Evolutionary conservation across 2,797 vertebrate species (phyloP).

Genomic region (Pseudomugil tenellus): DNA sequence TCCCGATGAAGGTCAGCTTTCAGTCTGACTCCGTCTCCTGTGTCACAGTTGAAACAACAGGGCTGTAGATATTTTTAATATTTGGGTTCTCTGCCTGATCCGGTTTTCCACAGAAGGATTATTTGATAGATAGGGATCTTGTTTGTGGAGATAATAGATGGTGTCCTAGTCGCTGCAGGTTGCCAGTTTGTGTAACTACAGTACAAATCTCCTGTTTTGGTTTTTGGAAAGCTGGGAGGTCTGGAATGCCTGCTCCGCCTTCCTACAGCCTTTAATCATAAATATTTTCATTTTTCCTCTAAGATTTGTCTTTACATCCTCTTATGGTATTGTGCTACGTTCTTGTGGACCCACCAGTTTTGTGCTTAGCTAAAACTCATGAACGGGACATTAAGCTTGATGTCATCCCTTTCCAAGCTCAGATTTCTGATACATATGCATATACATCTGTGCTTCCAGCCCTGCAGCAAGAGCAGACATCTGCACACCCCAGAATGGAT

Average conservation of each 20-base stretch:
- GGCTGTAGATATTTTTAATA: slow-evolving; percentile 10
- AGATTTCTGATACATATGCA: not conserved
- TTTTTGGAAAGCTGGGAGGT: slow-evolving; percentile 34
- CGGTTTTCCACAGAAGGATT: slow-evolving; percentile 28
- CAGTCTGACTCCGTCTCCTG: slow-evolving; percentile 1
- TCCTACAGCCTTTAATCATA: not conserved
- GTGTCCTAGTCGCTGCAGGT: slow-evolving; percentile 20
- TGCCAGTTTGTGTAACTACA: slow-evolving; percentile 14
- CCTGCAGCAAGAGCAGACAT: slow-evolving; percentile 33
- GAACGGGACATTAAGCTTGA: not conserved
- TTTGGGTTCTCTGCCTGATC: not conserved
- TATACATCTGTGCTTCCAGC: slow-evolving; percentile 9
- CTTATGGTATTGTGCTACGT: not conserved
- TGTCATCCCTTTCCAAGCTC: not conserved
- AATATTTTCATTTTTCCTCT: not conserved
- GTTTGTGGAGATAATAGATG: slow-evolving; percentile 58
- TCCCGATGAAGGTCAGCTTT: slow-evolving; percentile 16
- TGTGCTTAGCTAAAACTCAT: not conserved
- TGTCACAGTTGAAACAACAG: slow-evolving; percentile 28
- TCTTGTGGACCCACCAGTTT: not conserved
- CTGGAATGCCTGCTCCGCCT: slow-evolving; percentile 16
- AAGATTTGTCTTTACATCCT: not conserved
- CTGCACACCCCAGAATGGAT: slow-evolving; percentile 14
- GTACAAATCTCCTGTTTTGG: slow-evolving; percentile 7
- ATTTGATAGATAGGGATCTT: slow-evolving; percentile 38